Evolutionary conservation across 1,140 invertebrate genomes (phyloP), one percentile per base, ranked within the genome.

Genomic region (Drosophila prosaltans): DNA sequence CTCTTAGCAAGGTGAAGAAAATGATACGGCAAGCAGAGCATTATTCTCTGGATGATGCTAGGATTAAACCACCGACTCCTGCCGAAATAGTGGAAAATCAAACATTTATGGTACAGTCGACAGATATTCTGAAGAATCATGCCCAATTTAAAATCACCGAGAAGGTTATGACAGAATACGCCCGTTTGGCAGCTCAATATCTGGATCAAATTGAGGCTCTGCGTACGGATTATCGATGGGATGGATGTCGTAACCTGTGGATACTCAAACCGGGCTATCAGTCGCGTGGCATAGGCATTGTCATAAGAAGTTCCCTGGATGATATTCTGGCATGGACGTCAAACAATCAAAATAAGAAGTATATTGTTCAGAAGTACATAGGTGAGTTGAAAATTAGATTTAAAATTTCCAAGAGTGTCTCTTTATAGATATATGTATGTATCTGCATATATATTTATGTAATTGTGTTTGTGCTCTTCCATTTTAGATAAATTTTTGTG

Each of bases 341-440:
- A 24, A 92, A 93, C 71, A 93, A 94, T 82, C 92, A 93, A 2
- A 95, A 95, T 69, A 93, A 94, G 69, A 96, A 96, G 92, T 98
- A 96, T 92, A 95, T 98, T 32, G 95, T 98, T 21, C 97, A 98
- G 92, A 98, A 98, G 93, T 98, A 98, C 92, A 98, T 98, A 76
- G 97, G 97, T 97, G 91, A 92, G 84, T 69, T 16, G 16, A 16
- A 16, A 16, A 16, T 16, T 16, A 0, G 16, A 16, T 16, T 16
- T 16, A 16, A 16, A 16, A 16, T 16, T 16, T 16, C 16, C 16
- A 16, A 16, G 0, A 16, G 16, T 16, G 16, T 16, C 16, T n/a
- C n/a, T n/a, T n/a, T 16, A 16, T 16, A 16, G 16, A 16, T 16
- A 16, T 16, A n/a, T n/a, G n/a, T n/a, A n/a, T n/a, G n/a, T n/a